phyloP scores from a whole-genome alignment of 2,888 invertebrate genomes.

The Lissocephala sabroskyi region DNA sequence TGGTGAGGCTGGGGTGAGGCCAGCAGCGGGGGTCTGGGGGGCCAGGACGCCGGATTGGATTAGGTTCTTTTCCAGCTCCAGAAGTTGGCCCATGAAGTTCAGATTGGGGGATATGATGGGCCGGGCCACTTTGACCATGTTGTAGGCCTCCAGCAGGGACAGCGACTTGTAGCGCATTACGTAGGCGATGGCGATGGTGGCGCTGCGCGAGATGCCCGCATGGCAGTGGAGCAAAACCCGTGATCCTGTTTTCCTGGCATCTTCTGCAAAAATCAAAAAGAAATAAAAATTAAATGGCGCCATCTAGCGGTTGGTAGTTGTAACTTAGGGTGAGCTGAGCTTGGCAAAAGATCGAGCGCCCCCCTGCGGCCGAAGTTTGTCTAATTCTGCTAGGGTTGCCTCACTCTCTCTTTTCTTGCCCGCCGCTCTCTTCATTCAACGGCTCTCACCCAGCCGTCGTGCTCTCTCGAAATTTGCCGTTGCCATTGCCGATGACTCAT shows the following conservation, averaged over 20 bases:
- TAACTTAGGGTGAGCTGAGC: too few relatives aligned
- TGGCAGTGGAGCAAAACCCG: constrained; percentile 93
- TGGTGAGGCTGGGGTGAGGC: constrained; percentile 8
- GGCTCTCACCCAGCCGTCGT: too few relatives aligned
- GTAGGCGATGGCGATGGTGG: constrained; percentile 95
- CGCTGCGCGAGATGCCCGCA: constrained; percentile 94
- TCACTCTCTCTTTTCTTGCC: constrained; percentile 14
- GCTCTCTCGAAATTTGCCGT: constrained; percentile 3
- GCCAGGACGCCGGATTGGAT: constrained; percentile 71
- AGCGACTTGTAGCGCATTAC: constrained; percentile 90
- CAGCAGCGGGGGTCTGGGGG: constrained; percentile 47
- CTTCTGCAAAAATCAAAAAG: constrained; percentile 69
- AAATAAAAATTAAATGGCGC: background rate
- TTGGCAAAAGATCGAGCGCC: too few relatives aligned
- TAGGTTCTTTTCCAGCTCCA: constrained; percentile 85
- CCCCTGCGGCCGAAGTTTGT: too few relatives aligned
- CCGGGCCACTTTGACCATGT: constrained; percentile 86
- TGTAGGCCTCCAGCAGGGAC: constrained; percentile 89
- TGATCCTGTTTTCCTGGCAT: constrained; percentile 72
- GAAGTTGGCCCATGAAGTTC: constrained; percentile 93
- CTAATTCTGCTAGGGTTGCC: constrained; percentile 12
- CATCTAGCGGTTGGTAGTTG: too few relatives aligned
- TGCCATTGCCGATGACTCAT: constrained; percentile 38
- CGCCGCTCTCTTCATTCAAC: background rate
- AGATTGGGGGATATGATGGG: constrained; percentile 95